Percentiles rank a stretch among this genome's conserved stretches.
Conservation (phyloP, 2,113 vertebrate species). For the Taurulus bubalis region DNA sequence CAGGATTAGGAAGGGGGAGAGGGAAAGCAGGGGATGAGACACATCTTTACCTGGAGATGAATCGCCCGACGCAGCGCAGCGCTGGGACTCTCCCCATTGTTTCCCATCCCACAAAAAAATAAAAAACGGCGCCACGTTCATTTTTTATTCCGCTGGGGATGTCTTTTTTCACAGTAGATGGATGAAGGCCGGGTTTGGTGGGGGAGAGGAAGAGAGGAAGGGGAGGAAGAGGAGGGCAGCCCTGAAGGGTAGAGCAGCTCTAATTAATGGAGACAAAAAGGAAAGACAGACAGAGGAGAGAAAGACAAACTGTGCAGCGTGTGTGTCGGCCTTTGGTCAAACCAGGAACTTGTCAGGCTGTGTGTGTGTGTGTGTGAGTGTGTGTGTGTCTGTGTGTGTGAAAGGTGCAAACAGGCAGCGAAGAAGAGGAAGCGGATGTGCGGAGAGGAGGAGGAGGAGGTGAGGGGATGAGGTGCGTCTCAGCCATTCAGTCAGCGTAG, state of each 20-base stretch:
- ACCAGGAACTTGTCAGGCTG: constrained; percentile 50
- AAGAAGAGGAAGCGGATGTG: constrained; percentile 10
- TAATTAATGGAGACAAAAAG: constrained; percentile 69
- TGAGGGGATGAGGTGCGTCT: constrained; percentile 42
- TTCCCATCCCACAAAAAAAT: not conserved
- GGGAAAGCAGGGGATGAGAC: constrained; percentile 37
- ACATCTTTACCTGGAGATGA: constrained; percentile 68
- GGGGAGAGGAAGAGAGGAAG: constrained; percentile 4
- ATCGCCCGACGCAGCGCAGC: constrained; percentile 47
- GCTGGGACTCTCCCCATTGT: constrained; percentile 56
- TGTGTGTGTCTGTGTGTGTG: not conserved
- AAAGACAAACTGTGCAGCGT: constrained; percentile 22
- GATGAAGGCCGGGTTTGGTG: constrained; percentile 44
- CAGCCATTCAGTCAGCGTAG: constrained; percentile 67
- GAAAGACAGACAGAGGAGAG: constrained; percentile 51
- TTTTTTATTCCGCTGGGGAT: constrained; percentile 64
- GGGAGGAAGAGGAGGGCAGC: constrained; percentile 17
- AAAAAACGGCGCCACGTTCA: constrained; percentile 40
- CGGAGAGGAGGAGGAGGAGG: constrained; percentile 1
- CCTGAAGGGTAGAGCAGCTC: constrained; percentile 46
- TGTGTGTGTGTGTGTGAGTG: not conserved
- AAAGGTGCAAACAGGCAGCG: constrained; percentile 19
- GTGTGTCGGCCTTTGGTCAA: constrained; percentile 58
- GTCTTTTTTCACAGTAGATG: constrained; percentile 65
- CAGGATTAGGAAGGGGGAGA: constrained; percentile 29